Evolutionary conservation across 2,797 vertebrate species (phyloP), one percentile per base, ranked within the genome.

Genomic region (Halcyon leucocephala): DNA sequence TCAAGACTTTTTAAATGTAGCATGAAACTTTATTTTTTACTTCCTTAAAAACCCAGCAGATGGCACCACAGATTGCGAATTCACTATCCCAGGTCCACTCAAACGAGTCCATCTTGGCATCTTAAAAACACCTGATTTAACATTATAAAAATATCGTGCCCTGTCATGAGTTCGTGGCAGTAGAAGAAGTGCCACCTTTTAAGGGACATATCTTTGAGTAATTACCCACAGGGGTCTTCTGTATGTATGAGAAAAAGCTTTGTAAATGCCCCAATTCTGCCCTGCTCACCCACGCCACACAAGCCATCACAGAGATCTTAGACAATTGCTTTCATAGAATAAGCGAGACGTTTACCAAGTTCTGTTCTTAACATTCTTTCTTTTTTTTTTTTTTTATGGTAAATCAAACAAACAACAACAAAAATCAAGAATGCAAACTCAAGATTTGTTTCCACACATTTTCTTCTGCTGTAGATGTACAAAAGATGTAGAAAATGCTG

Each of bases 31-130:
- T 12, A 33, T 26, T 51, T 72, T 78, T 52, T 16, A 82, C 51
- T 49, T 77, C 19, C 52, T 94, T 18, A 25, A 57, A 41, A 86
- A 29, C 79, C 98, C 98, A 98, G 97, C 79, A 98, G 98, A 94
- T 98, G 98, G 98, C 98, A 96, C 81, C 96, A 89, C 88, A 97
- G 97, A 89, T 87, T 87, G 69, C 29, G 58, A 25, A 95, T 96
- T 95, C 65, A 54, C 69, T 81, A 28, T 29, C 57, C 35, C n/a
- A 41, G 29, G 15, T 80, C 80, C 41, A 31, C 37, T 90, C 66
- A 78, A 94, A 90, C 16, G 21, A 84, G 13, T 54, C 33, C 5
- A 3, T 37, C 41, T 60, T 52, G 72, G 76, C 89, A 79, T 60
- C 57, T 44, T n/a, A 57, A 95, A 95, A 39, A 79, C 25, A 86